These are phyloP conservation scores for Athene cunicularia DNA, from an alignment of 2,113 vertebrate genomes.

Conservation along the genomic window DNA sequence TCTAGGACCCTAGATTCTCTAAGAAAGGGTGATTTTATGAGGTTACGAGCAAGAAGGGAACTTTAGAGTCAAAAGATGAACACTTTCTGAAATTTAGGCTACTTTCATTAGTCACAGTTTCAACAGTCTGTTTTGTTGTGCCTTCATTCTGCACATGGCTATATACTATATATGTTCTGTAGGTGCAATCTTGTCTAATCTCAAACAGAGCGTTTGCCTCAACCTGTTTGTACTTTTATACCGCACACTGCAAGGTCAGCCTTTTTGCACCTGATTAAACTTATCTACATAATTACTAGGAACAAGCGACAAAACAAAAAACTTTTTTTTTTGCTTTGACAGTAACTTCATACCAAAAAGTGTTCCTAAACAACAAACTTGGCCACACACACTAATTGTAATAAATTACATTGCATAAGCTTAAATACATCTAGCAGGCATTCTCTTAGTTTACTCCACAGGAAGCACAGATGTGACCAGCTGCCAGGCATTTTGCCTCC, in stretches of 20 bases:
- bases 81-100: not conserved
- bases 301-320: not conserved
- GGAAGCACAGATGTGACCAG: not conserved
- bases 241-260: not conserved
- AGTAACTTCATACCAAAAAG: not conserved
- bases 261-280: not conserved
- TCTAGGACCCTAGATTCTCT: not conserved
- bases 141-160: not conserved
- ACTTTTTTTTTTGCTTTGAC: not conserved
- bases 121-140: not conserved
- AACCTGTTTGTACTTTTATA: not conserved
- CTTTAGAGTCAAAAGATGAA: not conserved
- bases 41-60: not conserved
- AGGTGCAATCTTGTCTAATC: not conserved
- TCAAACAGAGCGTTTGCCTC: not conserved
- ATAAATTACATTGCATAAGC: not conserved
- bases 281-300: not conserved
- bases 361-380: not conserved
- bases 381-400: not conserved
- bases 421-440: not conserved
- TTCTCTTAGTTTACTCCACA: not conserved
- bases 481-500: not conserved
- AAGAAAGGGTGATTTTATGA: not conserved
- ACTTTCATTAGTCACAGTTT: not conserved
- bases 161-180: not conserved